phyloP scores from a whole-genome alignment of 2,797 vertebrate species.

The Sparus aurata region DNA sequence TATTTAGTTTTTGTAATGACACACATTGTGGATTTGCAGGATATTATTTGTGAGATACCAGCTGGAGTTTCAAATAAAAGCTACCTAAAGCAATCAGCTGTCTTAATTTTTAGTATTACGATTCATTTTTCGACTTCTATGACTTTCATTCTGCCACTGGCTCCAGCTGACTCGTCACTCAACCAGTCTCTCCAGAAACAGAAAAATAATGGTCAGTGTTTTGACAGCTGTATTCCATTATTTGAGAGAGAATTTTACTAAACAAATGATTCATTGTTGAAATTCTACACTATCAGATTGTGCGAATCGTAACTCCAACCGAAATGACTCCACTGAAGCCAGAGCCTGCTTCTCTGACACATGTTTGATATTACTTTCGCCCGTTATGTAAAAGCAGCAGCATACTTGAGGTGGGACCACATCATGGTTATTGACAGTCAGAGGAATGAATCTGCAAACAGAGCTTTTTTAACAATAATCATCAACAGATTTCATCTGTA shows the following conservation, averaged over 20 bases:
- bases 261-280: background rate
- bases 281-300: background rate
- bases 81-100: no score
- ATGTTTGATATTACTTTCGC: conserved; percentile 1
- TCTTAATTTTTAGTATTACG: no score
- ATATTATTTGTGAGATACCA: background rate
- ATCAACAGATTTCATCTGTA: conserved; percentile 22
- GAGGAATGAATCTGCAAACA: conserved; percentile 18
- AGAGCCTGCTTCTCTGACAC: conserved; percentile 1
- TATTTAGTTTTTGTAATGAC: background rate
- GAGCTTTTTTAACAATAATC: conserved; percentile 20
- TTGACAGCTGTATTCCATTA: background rate
- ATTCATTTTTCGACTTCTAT: no score
- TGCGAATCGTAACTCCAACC: background rate
- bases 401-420: conserved; percentile 31
- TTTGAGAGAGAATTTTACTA: background rate
- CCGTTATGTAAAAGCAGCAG: conserved; percentile 8
- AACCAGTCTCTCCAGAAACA: background rate
- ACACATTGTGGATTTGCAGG: background rate
- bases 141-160: background rate
- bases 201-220: background rate
- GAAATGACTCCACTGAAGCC: background rate
- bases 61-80: no score
- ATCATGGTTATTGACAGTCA: conserved; percentile 30
- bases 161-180: background rate